Percentiles rank a stretch among this genome's conserved stretches.
These are phyloP conservation scores for Caradrina kadenii DNA, from an alignment of 2,888 invertebrate species.

Conservation along the genomic window DNA sequence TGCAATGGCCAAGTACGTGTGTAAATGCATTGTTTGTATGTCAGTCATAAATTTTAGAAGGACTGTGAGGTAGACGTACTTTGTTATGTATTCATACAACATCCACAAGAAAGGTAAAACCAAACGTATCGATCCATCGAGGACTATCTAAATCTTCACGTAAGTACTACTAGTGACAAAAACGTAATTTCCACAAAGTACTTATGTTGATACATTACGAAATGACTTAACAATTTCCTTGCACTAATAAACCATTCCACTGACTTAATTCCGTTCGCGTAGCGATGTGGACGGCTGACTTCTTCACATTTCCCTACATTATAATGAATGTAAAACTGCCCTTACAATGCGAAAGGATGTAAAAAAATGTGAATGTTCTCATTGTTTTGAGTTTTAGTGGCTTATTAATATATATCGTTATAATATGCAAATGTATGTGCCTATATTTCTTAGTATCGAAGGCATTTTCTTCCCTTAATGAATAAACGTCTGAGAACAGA, in stretches of 20 bases:
- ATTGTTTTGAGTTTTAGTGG: conserved; percentile 55
- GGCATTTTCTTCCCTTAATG: conserved; percentile 56
- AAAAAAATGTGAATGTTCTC: conserved; percentile 53
- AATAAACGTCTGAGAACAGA: conserved; percentile 39
- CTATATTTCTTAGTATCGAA: conserved; percentile 22
- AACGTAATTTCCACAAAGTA: conserved; percentile 46
- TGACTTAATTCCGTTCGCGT: conserved; percentile 62
- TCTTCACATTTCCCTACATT: conserved; percentile 51
- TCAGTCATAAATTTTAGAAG: conserved; percentile 40
- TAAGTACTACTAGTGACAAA: conserved; percentile 45
- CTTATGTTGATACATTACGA: conserved; percentile 43
- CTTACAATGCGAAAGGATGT: conserved; percentile 46
- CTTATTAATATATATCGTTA: conserved; percentile 55
- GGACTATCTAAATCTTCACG: conserved; percentile 51
- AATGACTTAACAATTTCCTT: conserved; percentile 55
- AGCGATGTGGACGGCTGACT: conserved; percentile 49
- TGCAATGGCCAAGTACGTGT: conserved; percentile 20
- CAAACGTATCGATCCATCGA: conserved; percentile 8
- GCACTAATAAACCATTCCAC: conserved; percentile 50
- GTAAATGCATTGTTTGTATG: conserved; percentile 35
- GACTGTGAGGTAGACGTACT: neutral
- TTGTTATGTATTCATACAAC: conserved; percentile 20
- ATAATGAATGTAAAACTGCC: conserved; percentile 59
- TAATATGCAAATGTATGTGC: conserved; percentile 50
- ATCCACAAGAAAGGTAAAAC: conserved; percentile 13